Base-by-base conservation (phyloP, 1,140 invertebrate species). In the Drosophila neocordata region DNA sequence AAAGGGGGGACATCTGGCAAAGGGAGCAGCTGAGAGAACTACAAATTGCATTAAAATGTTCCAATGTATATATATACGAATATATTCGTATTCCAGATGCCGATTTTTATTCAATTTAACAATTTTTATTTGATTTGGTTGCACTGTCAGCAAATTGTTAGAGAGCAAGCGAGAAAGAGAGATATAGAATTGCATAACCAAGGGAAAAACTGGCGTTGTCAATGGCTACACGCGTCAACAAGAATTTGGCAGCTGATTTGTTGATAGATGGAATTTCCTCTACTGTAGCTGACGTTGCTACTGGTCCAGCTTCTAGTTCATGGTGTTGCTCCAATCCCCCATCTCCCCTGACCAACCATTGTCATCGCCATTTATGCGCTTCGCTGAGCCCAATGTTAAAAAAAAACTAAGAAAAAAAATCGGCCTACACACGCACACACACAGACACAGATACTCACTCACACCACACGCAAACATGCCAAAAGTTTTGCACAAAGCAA, bases 101-200 rank as follows among this genome's bases (percentile, higher is more conserved):
- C 83, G 83, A 87, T 88, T 87, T 85, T 87, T 75, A 87, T 87
- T 87, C 75, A 87, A 87, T 87, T 87, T 88, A 87, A 87, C 83
- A 88, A 87, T 87, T 87, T 48, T 87, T 82, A 87, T 87, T 87
- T 87, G 82, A 87, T 87, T 82, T 79, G 41, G 59, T 75, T 69
- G 65, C 71, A 65, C 57, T 61, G 67, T 87, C 82, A 76, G 82
- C 82, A 87, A 53, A 77, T 79, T 79, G 41, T 6, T 18, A 24
- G 56, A 11, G 34, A 31, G 13, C 11, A 22, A 31, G 13, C 6
- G 57, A 53, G 9, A 37, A 12, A 1, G 60, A 27, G 11, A n/a
- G 18, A 9, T 65, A 31, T 13, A 53, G 34, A 57, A 65, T 56
- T 22, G 34, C 22, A 52, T 18, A 55, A 12, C 12, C 27, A 27